Percentiles rank a stretch among this genome's conserved stretches.
Conservation (phyloP, 92 coral and sea anemone genomes). For the Bergia sp. region DNA sequence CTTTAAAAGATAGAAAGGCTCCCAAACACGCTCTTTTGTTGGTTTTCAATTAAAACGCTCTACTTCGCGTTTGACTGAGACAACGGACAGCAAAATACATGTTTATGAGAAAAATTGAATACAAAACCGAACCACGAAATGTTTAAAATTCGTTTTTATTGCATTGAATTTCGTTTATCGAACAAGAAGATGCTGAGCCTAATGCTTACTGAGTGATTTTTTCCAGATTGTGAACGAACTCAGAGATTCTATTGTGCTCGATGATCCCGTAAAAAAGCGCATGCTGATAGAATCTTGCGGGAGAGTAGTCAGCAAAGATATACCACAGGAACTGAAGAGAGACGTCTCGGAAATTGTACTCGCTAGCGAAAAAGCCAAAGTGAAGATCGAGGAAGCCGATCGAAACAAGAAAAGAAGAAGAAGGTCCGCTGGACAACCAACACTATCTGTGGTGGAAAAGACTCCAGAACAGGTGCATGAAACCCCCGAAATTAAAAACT, state of each 20-base stretch:
- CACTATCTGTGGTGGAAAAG: neutral
- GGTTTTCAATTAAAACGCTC: too few relatives aligned
- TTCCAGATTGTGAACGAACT: neutral
- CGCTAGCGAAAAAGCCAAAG: neutral
- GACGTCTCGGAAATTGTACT: neutral
- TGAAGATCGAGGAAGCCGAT: neutral
- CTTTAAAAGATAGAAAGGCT: too few relatives aligned
- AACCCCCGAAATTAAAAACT: too few relatives aligned
- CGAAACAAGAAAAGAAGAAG: neutral
- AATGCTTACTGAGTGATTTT: neutral
- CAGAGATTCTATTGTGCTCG: neutral
- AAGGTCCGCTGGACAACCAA: conserved; percentile 13
- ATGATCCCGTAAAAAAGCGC: neutral
- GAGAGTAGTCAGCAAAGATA: neutral
- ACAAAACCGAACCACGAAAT: too few relatives aligned
- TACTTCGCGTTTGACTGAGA: too few relatives aligned
- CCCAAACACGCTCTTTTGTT: too few relatives aligned
- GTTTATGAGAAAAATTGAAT: too few relatives aligned
- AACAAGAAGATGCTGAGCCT: neutral
- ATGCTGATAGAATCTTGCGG: neutral
- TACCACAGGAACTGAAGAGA: neutral
- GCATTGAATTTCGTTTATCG: neutral
- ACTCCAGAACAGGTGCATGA: conserved; percentile 13
- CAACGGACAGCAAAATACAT: too few relatives aligned
- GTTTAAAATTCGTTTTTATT: too few relatives aligned